phyloP scores from a whole-genome alignment of 2,797 vertebrate species.

The Thalassophryne amazonica region DNA sequence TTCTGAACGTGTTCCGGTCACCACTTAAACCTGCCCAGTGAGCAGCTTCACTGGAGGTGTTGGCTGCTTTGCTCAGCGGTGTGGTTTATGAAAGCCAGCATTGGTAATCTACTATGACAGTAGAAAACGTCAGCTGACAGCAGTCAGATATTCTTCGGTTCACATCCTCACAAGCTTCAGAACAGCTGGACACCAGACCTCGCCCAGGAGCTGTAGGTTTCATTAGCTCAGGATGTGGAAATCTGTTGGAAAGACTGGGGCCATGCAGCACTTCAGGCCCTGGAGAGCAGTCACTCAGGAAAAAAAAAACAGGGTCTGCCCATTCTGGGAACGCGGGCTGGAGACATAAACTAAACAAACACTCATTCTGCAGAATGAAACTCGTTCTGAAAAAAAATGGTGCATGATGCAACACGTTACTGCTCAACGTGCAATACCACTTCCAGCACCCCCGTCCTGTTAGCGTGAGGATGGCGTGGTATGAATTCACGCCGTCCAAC shows the following conservation, averaged over 20 bases:
- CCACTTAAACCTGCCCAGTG: no score
- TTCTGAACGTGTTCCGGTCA: no score
- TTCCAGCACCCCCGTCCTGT: neutral
- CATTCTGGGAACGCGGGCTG: constrained; percentile 54
- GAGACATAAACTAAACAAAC: constrained; percentile 60
- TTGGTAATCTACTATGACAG: no score
- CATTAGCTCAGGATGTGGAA: constrained; percentile 31
- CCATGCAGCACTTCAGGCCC: constrained; percentile 40
- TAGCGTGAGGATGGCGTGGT: constrained; percentile 7
- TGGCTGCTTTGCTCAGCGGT: no score
- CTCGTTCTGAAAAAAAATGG: constrained; percentile 21
- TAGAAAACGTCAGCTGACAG: no score
- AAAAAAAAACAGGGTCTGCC: constrained; percentile 29
- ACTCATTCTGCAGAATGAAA: constrained; percentile 30
- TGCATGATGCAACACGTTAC: constrained; percentile 33
- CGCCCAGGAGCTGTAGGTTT: neutral
- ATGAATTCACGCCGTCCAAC: constrained; percentile 43
- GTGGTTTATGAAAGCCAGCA: no score
- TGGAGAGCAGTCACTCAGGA: constrained; percentile 29
- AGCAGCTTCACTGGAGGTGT: no score
- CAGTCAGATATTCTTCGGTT: no score
- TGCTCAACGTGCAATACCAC: constrained; percentile 9
- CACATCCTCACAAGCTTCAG: constrained; percentile 12
- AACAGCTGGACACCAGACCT: constrained; percentile 75
- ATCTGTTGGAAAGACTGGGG: constrained; percentile 44